Conservation (phyloP, 1,140 invertebrate species). For the Leptestheria dahalacensis region DNA sequence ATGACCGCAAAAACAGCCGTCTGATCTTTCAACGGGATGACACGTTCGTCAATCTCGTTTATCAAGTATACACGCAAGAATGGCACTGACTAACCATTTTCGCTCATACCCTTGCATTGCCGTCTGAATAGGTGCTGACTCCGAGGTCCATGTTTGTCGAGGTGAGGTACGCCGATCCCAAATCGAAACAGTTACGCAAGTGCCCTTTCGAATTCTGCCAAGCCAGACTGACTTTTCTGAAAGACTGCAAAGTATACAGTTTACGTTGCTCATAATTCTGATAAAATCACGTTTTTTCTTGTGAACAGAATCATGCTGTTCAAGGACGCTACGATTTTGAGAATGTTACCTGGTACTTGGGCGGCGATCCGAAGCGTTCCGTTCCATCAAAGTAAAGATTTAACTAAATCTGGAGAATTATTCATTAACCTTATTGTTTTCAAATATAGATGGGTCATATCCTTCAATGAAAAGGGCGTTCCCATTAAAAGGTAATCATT, state of each 20-base stretch:
- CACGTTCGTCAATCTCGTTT: not conserved
- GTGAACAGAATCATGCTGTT: constrained; percentile 38
- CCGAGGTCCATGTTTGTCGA: constrained; percentile 46
- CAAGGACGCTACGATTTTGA: constrained; percentile 56
- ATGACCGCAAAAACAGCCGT: constrained; percentile 62
- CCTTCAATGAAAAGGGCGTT: constrained; percentile 51
- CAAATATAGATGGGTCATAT: constrained; percentile 49
- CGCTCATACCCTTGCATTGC: no score
- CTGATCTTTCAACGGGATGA: constrained; percentile 39
- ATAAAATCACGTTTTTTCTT: constrained; percentile 20
- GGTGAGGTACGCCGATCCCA: constrained; percentile 58
- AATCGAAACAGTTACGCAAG: constrained; percentile 55
- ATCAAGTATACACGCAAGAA: not conserved
- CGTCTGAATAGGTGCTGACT: constrained; percentile 35
- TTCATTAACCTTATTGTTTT: constrained; percentile 13
- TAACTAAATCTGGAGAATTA: not conserved
- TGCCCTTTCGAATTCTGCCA: constrained; percentile 63
- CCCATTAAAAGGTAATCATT: constrained; percentile 33
- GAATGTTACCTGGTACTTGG: constrained; percentile 64
- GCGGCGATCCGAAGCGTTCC: constrained; percentile 59
- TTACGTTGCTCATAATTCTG: constrained; percentile 13
- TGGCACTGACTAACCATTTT: constrained; percentile 4
- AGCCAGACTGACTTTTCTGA: constrained; percentile 59
- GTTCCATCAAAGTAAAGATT: constrained; percentile 46
- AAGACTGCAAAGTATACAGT: constrained; percentile 47